Evolutionary conservation across 1,140 invertebrate species (phyloP).

Genomic region (Andricus grossulariae): DNA sequence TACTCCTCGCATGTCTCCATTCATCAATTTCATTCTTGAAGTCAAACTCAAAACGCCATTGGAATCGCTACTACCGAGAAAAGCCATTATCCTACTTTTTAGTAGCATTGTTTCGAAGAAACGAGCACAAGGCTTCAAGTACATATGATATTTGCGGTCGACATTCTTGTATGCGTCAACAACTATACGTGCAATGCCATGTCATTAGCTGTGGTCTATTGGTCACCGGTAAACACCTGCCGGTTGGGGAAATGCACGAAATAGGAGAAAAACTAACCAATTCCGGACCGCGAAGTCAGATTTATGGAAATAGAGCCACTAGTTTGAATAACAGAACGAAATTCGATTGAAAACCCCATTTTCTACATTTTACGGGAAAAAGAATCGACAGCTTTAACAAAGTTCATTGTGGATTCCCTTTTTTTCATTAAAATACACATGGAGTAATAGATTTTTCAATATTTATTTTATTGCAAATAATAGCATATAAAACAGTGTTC

Average conservation of each 20-base stretch:
- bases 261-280: constrained; percentile 9
- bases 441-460: too few relatives aligned
- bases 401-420: too few relatives aligned
- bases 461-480: too few relatives aligned
- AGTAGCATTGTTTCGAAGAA: constrained; percentile 14
- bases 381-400: background rate
- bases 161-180: constrained; percentile 27
- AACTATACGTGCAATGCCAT: constrained; percentile 22
- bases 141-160: constrained; percentile 20
- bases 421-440: too few relatives aligned
- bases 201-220: constrained; percentile 29
- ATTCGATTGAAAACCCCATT: constrained; percentile 13
- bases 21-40: constrained; percentile 13
- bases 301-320: constrained; percentile 12
- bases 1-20: background rate
- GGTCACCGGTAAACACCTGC: background rate
- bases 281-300: background rate
- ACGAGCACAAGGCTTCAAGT: constrained; percentile 28
- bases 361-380: background rate
- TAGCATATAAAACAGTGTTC: too few relatives aligned
- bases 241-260: constrained; percentile 16
- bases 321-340: background rate
- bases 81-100: constrained; percentile 21
- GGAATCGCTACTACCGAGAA: constrained; percentile 1
- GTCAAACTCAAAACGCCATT: background rate